These are phyloP conservation scores for Pseudococcus viburni DNA, from an alignment of 2,888 invertebrate genomes.

Conservation along the genomic window DNA sequence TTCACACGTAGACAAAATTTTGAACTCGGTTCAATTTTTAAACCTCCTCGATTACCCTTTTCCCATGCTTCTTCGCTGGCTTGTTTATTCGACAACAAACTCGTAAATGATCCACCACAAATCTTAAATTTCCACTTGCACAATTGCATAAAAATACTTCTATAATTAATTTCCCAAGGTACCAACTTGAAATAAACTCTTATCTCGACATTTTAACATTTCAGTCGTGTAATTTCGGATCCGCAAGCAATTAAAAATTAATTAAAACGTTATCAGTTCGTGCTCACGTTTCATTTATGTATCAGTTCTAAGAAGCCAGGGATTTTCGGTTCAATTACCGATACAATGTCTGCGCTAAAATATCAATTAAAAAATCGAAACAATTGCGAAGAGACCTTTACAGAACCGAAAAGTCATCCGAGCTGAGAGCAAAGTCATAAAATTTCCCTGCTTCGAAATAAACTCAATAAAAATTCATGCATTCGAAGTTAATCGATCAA, in stretches of 20 bases:
- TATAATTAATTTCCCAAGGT: not conserved
- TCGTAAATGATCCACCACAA: not conserved
- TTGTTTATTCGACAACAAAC: not conserved
- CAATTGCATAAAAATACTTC: not conserved
- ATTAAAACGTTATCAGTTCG: not conserved
- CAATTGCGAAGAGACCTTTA: not conserved
- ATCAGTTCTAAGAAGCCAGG: not conserved
- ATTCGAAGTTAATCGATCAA: not conserved
- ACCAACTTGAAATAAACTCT: not conserved
- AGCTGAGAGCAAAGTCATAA: not conserved
- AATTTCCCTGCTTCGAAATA: not conserved
- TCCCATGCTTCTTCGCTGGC: not conserved
- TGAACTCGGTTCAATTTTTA: constrained; percentile 39
- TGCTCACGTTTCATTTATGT: not conserved
- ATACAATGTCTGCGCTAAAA: not conserved
- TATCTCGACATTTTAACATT: not conserved
- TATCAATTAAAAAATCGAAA: not conserved
- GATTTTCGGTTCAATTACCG: constrained; percentile 16
- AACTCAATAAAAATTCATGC: not conserved
- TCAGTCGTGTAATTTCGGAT: constrained; percentile 15
- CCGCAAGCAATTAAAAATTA: constrained; percentile 17
- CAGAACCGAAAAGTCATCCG: not conserved
- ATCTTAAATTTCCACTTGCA: not conserved
- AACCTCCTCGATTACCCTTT: not conserved
- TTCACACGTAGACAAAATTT: not conserved